Conservation (phyloP, 2,113 vertebrate genomes). For the Prietella phreatophila region DNA sequence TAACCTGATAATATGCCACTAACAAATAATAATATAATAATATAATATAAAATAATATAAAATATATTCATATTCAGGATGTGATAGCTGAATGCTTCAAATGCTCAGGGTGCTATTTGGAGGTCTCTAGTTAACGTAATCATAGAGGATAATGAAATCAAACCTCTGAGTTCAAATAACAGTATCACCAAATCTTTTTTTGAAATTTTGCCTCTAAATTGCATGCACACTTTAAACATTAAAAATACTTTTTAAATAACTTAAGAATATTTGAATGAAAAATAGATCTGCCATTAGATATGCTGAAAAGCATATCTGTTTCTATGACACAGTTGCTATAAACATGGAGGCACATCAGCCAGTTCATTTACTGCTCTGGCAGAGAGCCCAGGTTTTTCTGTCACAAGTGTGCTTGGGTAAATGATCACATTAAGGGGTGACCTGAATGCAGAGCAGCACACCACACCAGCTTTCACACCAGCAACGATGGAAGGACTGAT, state of each 20-base stretch:
- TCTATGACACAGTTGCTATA: constrained; percentile 45
- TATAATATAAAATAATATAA: too few relatives aligned
- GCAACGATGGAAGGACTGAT: neutral
- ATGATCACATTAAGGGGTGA: constrained; percentile 26
- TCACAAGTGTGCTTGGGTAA: constrained; percentile 30
- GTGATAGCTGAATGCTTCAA: neutral
- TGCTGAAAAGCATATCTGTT: constrained; percentile 18
- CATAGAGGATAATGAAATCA: neutral
- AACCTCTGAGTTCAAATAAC: neutral
- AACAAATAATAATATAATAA: constrained; percentile 1
- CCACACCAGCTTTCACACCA: constrained; percentile 15
- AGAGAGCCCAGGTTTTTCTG: constrained; percentile 30
- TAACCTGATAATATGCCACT: constrained; percentile 8
- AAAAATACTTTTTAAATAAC: neutral
- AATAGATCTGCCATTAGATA: neutral
- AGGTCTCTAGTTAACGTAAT: neutral
- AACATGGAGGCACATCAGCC: constrained; percentile 21
- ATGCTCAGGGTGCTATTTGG: neutral
- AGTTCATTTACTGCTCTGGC: constrained; percentile 32
- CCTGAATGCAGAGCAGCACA: constrained; percentile 25
- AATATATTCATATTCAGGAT: neutral
- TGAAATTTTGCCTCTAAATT: neutral
- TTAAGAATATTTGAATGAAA: neutral
- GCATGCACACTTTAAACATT: neutral
- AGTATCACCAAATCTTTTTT: neutral